Base-by-base conservation (phyloP, 2,888 invertebrate genomes). In the Cataglyphis albicans region DNA sequence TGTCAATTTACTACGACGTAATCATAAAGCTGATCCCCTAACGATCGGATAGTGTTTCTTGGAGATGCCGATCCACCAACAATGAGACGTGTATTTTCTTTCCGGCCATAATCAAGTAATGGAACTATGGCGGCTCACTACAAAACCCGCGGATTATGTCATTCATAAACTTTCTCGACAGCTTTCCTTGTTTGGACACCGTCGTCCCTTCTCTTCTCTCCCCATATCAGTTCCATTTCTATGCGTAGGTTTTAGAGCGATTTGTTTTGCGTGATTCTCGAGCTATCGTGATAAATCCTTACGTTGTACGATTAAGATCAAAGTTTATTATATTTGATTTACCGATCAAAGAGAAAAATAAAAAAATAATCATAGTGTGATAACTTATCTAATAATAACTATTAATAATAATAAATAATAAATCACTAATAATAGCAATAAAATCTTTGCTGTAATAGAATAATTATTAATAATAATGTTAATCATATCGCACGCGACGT, bases 1-100 rank as follows among this genome's bases (percentile, higher is more conserved):
- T 89, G 90, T 89, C 89, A 82, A 87, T 82, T 90, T 86, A 90
- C 90, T 89, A 90, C 85, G 89, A 90, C 80, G 88, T 86, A 88
- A 90, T 88, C 89, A 90, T 90, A 90, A 90, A 90, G 86, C 85
- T 85, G 83, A 74, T 74, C 70, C 88, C 81, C 85, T 90, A 90
- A 90, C 90, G 90, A 90, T 89, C 86, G 86, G 89, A 86, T 90
- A 89, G 81, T 83, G 86, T 89, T 89, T 82, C 89, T 86, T 85
- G 89, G 87, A 89, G 90, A 86, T 85, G 86, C 85, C 90, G 89
- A 81, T 86, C 67, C 76, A 55, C 84, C 86, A 89, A 89, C 88
- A 89, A 89, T 89, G 89, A 86, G 83, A 87, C 83, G 83, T 89
- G 84, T 82, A 89, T 89, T 89, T 89, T 86, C 89, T 81, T 89